phyloP scores from a whole-genome alignment of 2,797 vertebrate species.

The Myotis daubentonii region DNA sequence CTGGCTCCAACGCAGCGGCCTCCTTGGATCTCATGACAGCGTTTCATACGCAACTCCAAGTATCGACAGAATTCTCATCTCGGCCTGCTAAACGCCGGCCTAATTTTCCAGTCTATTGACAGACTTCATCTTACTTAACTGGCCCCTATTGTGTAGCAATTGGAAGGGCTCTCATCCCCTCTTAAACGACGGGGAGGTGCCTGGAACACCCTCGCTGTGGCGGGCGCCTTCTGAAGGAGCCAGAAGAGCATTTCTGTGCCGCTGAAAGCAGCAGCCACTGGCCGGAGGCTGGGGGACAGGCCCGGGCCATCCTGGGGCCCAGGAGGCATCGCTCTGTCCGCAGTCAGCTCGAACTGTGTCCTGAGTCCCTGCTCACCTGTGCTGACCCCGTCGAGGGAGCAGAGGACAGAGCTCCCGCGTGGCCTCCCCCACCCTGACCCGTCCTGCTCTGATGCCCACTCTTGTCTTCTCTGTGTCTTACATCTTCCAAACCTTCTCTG shows the following conservation, averaged over 20 bases:
- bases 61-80: constrained; percentile 62
- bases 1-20: fast-evolving
- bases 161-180: constrained; percentile 48
- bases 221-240: background rate
- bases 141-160: constrained; percentile 66
- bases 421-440: fast-evolving
- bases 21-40: background rate
- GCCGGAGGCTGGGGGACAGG: background rate
- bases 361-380: background rate
- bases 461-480: background rate
- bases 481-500: background rate
- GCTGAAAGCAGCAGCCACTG: background rate
- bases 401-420: background rate
- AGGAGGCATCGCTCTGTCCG: background rate
- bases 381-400: background rate
- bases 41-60: constrained; percentile 29
- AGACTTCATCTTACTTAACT: constrained; percentile 72
- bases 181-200: constrained; percentile 52
- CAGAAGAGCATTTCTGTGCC: background rate
- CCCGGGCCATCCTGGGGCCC: background rate
- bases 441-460: background rate
- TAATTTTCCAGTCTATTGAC: constrained; percentile 77
- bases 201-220: fast-evolving
- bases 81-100: constrained; percentile 64
- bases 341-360: background rate